Evolutionary conservation across 2,113 vertebrate species (phyloP), one percentile per base, ranked within the genome.

Genomic region (Pseudolaguvia tuberculata): DNA sequence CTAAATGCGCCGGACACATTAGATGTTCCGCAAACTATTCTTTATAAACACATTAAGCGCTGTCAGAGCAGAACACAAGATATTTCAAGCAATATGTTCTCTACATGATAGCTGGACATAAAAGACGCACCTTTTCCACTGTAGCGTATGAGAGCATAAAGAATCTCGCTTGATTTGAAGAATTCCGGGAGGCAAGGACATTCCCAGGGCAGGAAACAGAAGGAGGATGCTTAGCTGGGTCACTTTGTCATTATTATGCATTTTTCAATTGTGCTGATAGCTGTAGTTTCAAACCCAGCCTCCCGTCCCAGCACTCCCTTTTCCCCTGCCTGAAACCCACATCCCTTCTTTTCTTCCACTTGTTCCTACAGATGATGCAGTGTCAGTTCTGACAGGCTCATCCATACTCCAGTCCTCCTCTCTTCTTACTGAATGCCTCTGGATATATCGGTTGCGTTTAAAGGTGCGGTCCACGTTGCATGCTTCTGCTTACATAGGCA

Each of bases 231-330:
- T 77, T 51, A 61, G 78, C 67, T 76, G 80, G 79, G 79, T 84
- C 85, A 86, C 81, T 88, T 85, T 85, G 83, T 88, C 85, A 87
- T 88, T 84, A 85, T 90, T 86, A 85, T 63, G 81, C 78, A 63
- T 72, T 80, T 73, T 81, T 76, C 75, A 86, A 81, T 78, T 76
- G 75, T 74, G 78, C 84, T 84, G 79, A 87, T 84, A 84, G 86
- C 84, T 84, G 83, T 83, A 39, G 18, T 73, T 87, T 82, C 70
- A 83, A 80, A 79, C 67, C 78, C 67, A 85, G 70, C 79, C 78
- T 83, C 79, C 79, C 80, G 70, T 62, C 72, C 69, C 70, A 84
- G 74, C 78, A 75, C 78, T 15, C 77, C 80, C 68, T 73, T 77
- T 78, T 65, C 62, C 69, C 76, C 67, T 51, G 42, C 7, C 51